Percentiles rank a stretch among this genome's conserved stretches.
phyloP scores from a whole-genome alignment of 1,140 invertebrate species.

The Bombus confusus region DNA sequence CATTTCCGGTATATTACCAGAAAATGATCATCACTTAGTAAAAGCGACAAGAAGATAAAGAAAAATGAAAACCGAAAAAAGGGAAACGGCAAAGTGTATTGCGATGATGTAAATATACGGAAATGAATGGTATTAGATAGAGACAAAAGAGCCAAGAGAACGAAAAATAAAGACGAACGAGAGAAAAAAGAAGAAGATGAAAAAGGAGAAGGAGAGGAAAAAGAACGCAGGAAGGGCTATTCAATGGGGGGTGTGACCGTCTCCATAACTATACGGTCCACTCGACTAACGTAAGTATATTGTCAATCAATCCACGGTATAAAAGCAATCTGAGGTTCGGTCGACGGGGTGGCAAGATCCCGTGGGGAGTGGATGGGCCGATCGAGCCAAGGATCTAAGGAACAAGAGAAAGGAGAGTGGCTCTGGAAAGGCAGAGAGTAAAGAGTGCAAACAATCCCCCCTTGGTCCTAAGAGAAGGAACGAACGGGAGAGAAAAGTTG shows the following conservation, averaged over 20 bases:
- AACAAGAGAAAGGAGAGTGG: conserved; percentile 58
- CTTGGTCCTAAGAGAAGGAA: background rate
- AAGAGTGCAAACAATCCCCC: conserved; percentile 50
- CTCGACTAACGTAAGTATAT: conserved; percentile 81
- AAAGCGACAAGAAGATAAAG: conserved; percentile 22
- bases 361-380: conserved; percentile 73
- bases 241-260: conserved; percentile 50
- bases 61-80: background rate
- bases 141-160: background rate
- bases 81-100: background rate
- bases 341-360: conserved; percentile 78
- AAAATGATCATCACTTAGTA: conserved; percentile 56
- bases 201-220: conserved; percentile 44
- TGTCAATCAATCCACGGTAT: conserved; percentile 82
- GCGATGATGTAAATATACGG: conserved; percentile 16
- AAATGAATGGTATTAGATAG: background rate
- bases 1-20: conserved; percentile 13
- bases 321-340: conserved; percentile 82
- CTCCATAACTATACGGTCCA: conserved; percentile 77
- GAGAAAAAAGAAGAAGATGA: background rate
- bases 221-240: conserved; percentile 29
- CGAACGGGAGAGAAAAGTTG: conserved; percentile 52
- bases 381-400: conserved; percentile 37
- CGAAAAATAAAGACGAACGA: background rate
- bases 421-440: conserved; percentile 14